Evolutionary conservation across 1,140 invertebrate species (phyloP).

Genomic region (Brachionus sp.): DNA sequence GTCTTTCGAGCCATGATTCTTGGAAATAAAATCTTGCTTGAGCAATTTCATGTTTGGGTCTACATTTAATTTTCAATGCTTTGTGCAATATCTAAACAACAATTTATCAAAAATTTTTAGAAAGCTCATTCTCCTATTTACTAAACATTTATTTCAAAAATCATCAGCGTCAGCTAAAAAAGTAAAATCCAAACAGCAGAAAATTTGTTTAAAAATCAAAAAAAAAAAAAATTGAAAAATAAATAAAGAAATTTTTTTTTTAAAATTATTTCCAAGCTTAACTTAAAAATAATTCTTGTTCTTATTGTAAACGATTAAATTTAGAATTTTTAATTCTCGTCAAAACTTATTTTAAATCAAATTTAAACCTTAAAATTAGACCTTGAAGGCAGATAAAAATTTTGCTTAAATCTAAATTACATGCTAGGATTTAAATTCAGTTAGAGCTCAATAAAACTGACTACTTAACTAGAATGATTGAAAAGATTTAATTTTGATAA

Average conservation of each 20-base stretch:
- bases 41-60: not conserved
- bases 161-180: not conserved
- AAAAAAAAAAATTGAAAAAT: too few species aligned
- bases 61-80: not conserved
- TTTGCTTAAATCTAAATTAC: not conserved
- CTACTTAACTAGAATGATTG: not conserved
- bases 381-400: not conserved
- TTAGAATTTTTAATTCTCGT: not conserved
- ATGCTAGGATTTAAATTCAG: not conserved
- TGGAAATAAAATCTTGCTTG: slow-evolving; percentile 7
- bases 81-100: not conserved
- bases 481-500: not conserved
- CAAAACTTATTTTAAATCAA: not conserved
- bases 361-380: not conserved
- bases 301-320: too few species aligned
- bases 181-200: not conserved
- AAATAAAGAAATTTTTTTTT: too few species aligned
- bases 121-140: not conserved
- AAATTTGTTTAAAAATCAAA: not conserved
- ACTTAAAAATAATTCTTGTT: too few species aligned
- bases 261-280: too few species aligned
- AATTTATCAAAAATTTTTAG: not conserved
- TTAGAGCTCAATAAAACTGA: not conserved
- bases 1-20: not conserved
- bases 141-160: not conserved